Evolutionary conservation across 2,797 vertebrate genomes (phyloP), one percentile per base, ranked within the genome.

Genomic region (Mallotus villosus): DNA sequence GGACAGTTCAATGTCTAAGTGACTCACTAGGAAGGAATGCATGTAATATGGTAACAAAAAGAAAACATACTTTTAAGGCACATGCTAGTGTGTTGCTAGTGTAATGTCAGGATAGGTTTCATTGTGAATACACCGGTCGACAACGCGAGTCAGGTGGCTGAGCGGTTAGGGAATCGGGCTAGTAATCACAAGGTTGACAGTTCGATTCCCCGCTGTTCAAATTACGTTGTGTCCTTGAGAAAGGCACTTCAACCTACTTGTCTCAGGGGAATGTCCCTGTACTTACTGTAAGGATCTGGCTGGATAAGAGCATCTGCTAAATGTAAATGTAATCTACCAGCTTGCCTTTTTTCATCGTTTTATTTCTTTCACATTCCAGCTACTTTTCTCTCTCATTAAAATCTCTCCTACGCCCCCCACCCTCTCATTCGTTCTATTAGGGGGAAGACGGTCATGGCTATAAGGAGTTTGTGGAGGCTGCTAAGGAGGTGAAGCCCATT

Each of bases 381-480:
- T 12, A 46, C 41, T 46, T 46, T 46, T 46, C 41, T 46, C 41
- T 14, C 41, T 46, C 51, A n/a, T 55, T 6, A n/a, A 55, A n/a
- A n/a, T 55, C 3, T 53, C 11, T 12, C 46, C 46, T 51, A 17
- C 1, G 2, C 46, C 46, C 46, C 9, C 46, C 49, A 14, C 49
- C 14, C 16, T 17, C 49, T 17, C 49, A 51, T 51, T 51, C 5
- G 60, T 16, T 71, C 1, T 72, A 68, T 74, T 88, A 98, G 97
- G 90, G 94, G 58, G 88, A 92, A 60, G 90, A 92, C 53, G 89
- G 81, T 64, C 78, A 14, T 3, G 92, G 88, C 51, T 94, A 90
- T 37, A 72, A 92, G 0, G 74, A 92, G 79, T 92, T 96, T 1
- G 29, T 79, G 7, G 85, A 63, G 11, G 86, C 92, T 58, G 90